Evolutionary conservation across 1,140 invertebrate genomes (phyloP), one percentile per base, ranked within the genome.

Genomic region (Heterodera carotae): DNA sequence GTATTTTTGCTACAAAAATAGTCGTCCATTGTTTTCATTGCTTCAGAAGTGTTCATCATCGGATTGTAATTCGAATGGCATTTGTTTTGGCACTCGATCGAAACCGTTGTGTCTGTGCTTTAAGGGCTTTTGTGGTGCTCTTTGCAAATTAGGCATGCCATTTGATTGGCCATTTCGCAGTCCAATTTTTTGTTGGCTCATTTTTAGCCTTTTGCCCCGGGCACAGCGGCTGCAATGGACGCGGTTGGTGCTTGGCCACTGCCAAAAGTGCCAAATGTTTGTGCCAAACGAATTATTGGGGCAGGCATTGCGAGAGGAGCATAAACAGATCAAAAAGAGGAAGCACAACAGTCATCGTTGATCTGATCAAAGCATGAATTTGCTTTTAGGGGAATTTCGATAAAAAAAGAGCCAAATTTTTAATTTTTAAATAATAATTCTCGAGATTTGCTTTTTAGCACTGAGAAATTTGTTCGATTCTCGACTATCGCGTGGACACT

Each of bases 221-320:
- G 5, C 39, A 74, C 12, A 15, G n/a, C 43, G 72, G 56, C 12
- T 74, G 72, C 25, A 74, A 74, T 34, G 62, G 62, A 2, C 56
- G 34, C 15, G 72, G 72, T n/a, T 74, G 72, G 72, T 74, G 72
- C 64, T 62, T 74, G 48, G 72, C 72, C 64, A 74, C 56, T 4
- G 15, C 27, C 0, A 36, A 62, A 5, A 62, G 56, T 33, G 43
- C 56, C 0, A 27, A 25, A 31, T 74, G 72, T 29, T 25, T 74
- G 34, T 74, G 72, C 25, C 43, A 33, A 3, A 3, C 33, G 33
- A 36, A 56, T 15, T 74, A 22, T 39, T 10, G 36, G 25, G 72
- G 72, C 18, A 62, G 59, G 64, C 64, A 36, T 34, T 74, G 72
- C 2, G 43, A 74, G 1, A 56, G 27, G 36, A 62, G 62, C 62